Percentiles rank a stretch among this genome's conserved stretches.
Evolutionary conservation across 2,797 vertebrate species (phyloP).

Genomic region (Periparus ater): DNA sequence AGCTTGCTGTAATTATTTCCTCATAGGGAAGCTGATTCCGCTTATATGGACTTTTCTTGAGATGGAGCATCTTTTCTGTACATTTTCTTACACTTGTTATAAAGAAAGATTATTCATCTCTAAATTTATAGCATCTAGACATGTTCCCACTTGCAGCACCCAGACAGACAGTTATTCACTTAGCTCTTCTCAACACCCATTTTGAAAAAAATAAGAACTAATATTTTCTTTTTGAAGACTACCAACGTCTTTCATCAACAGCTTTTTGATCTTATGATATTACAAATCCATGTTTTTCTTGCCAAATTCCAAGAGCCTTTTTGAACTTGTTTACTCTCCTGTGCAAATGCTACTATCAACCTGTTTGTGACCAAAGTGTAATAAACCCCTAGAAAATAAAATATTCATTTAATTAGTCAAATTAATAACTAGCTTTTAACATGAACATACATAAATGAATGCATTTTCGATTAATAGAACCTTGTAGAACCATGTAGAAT

Average conservation of each 20-base stretch:
- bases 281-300: background rate
- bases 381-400: background rate
- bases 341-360: background rate
- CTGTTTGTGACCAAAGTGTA: background rate
- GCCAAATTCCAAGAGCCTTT: background rate
- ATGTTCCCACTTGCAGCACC: conserved; percentile 50
- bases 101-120: conserved; percentile 65
- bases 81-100: conserved; percentile 54
- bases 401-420: background rate
- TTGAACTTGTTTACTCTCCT: background rate
- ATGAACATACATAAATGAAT: background rate
- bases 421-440: background rate
- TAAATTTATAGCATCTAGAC: conserved; percentile 66
- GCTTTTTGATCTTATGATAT: background rate
- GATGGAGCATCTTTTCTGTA: conserved; percentile 55
- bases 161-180: conserved; percentile 47
- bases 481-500: background rate
- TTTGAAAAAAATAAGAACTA: background rate
- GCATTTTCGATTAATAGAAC: background rate
- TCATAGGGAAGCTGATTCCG: conserved; percentile 62
- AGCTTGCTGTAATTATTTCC: conserved; percentile 67
- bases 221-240: background rate
- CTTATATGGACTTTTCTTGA: conserved; percentile 65
- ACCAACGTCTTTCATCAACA: background rate
- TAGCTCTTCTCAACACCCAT: background rate